phyloP scores from a whole-genome alignment of 2,888 invertebrate species.

The Adineta ricciae region DNA sequence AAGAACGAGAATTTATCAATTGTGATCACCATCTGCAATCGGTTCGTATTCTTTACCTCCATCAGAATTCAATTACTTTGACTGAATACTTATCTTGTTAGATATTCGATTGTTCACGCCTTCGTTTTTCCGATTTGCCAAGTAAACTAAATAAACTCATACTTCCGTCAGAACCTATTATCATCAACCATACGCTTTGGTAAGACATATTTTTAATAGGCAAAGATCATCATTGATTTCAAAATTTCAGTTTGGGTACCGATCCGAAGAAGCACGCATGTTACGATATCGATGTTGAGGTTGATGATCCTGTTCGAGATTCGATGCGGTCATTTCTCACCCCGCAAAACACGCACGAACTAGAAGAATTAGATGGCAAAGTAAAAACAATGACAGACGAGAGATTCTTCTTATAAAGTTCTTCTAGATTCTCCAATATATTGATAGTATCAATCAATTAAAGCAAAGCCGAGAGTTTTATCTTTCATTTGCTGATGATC shows the following conservation, averaged over 20 bases:
- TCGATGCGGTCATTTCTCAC: slow-evolving; percentile 30
- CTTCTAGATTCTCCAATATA: slow-evolving; percentile 78
- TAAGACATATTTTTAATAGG: neutral
- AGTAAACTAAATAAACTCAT: slow-evolving; percentile 80
- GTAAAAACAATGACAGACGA: neutral
- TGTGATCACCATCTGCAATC: slow-evolving; percentile 79
- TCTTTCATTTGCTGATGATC: slow-evolving; percentile 90
- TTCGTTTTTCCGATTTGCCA: slow-evolving; percentile 99
- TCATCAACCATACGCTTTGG: slow-evolving; percentile 72
- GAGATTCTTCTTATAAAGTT: neutral
- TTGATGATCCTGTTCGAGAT: slow-evolving; percentile 48
- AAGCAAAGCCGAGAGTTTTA: slow-evolving; percentile 97
- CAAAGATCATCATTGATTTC: neutral
- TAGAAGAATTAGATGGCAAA: slow-evolving; percentile 22
- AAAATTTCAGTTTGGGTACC: slow-evolving; percentile 59
- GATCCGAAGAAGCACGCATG: slow-evolving; percentile 97
- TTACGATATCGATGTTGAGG: slow-evolving; percentile 98
- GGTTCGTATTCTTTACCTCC: neutral
- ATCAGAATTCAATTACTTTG: neutral
- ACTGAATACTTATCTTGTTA: too few species aligned
- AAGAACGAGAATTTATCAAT: slow-evolving; percentile 87
- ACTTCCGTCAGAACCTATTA: slow-evolving; percentile 97
- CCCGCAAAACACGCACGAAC: slow-evolving; percentile 27
- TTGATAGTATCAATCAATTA: slow-evolving; percentile 92
- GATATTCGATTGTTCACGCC: slow-evolving; percentile 51